Percentiles rank a stretch among this genome's conserved stretches.
These are phyloP conservation scores for Poecilia latipinna DNA, from an alignment of 2,113 vertebrate species.

Conservation along the genomic window DNA sequence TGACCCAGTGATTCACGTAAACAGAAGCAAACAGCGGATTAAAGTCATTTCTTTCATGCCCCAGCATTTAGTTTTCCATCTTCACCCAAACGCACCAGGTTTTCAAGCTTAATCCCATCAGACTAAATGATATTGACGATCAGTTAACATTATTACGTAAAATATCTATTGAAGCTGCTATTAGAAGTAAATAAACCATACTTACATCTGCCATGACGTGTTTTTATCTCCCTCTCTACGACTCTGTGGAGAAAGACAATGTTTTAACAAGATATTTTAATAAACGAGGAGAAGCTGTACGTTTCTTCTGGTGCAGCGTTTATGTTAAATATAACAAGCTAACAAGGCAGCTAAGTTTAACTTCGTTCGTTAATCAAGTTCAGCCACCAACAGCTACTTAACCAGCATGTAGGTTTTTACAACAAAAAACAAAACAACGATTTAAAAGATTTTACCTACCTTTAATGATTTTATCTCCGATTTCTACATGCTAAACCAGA, in stretches of 20 bases:
- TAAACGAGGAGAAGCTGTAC: neutral
- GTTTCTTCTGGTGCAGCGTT: neutral
- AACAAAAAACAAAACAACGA: neutral
- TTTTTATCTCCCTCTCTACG: neutral
- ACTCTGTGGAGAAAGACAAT: neutral
- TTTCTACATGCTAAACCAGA: neutral
- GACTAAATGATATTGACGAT: neutral
- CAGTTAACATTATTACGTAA: neutral
- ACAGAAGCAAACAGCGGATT: neutral
- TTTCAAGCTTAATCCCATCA: neutral
- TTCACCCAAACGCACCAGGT: neutral
- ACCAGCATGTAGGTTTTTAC: neutral
- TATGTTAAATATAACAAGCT: neutral
- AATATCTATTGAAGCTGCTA: neutral
- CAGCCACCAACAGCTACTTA: neutral
- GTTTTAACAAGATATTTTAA: neutral
- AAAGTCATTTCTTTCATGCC: neutral
- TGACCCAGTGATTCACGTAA: neutral
- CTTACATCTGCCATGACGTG: slow-evolving; percentile 24
- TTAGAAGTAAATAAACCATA: neutral
- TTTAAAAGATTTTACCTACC: neutral
- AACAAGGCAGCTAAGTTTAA: neutral
- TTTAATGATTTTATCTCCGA: neutral
- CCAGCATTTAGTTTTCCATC: neutral
- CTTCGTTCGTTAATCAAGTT: neutral